Evolutionary conservation across 35 echinoderm and acorn worm genomes (phyloP).

Genomic region (Apostichopus californicus): DNA sequence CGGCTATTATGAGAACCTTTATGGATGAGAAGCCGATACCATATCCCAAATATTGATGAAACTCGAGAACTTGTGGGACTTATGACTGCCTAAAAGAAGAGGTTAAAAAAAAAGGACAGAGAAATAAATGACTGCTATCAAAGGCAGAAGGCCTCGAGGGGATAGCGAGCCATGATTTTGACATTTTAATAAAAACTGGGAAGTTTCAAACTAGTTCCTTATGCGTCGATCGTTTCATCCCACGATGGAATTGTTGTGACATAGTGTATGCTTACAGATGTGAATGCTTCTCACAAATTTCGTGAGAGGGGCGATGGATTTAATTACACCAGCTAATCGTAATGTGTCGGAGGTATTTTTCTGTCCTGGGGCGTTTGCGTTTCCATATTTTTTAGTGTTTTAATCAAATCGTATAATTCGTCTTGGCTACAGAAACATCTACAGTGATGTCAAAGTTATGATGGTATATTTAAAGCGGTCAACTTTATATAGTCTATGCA

Average conservation of each 20-base stretch:
- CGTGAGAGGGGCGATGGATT: background rate
- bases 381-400: background rate
- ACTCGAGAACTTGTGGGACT: background rate
- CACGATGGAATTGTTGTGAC: background rate
- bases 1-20: constrained; percentile 6
- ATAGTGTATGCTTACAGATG: background rate
- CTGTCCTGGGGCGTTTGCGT: background rate
- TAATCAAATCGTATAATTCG: background rate
- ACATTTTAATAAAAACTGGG: constrained; percentile 11
- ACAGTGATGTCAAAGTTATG: background rate
- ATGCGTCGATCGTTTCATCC: background rate
- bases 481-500: too few relatives aligned
- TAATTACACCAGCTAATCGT: background rate
- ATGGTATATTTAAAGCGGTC: background rate
- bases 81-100: constrained; percentile 6
- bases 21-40: background rate
- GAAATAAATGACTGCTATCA: constrained; percentile 10
- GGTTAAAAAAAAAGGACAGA: background rate
- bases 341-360: background rate
- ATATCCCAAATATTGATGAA: constrained; percentile 11
- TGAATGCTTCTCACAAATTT: constrained; percentile 1
- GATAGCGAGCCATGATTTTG: background rate
- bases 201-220: background rate
- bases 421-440: background rate
- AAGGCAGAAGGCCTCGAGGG: background rate